phyloP scores from a whole-genome alignment of 35 echinoderm and acorn worm species.

The Anneissia japonica region DNA sequence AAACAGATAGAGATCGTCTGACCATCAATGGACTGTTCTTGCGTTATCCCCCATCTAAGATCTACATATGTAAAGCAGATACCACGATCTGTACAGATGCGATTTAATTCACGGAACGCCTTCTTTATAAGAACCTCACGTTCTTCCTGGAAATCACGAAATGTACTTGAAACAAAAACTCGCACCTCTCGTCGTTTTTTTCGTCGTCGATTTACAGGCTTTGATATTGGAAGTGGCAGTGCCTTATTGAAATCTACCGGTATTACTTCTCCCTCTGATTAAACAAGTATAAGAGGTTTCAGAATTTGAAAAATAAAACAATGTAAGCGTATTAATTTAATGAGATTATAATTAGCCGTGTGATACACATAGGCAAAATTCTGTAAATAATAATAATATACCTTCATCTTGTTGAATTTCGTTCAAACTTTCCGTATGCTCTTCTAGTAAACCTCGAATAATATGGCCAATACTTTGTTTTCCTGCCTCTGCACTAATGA shows the following conservation, averaged over 20 bases:
- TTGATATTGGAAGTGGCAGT: background rate
- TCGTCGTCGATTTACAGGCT: background rate
- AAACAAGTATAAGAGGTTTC: too few relatives aligned
- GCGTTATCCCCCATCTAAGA: slow-evolving; percentile 84
- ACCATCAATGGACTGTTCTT: slow-evolving; percentile 50
- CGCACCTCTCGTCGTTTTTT: slow-evolving; percentile 67
- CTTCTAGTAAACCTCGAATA: slow-evolving; percentile 18
- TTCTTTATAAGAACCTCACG: slow-evolving; percentile 90
- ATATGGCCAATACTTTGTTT: slow-evolving; percentile 12
- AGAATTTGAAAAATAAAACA: too few relatives aligned
- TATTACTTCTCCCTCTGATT: background rate
- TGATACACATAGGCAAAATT: too few relatives aligned
- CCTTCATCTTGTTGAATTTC: slow-evolving; percentile 19
- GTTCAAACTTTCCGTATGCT: slow-evolving; percentile 20
- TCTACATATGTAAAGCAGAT: slow-evolving; percentile 94
- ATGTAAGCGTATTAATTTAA: too few relatives aligned
- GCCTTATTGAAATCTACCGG: background rate
- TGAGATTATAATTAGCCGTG: too few relatives aligned
- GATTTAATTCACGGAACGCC: slow-evolving; percentile 78
- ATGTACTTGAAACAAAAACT: slow-evolving; percentile 86
- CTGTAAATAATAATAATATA: background rate
- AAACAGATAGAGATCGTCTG: slow-evolving; percentile 82
- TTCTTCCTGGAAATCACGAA: slow-evolving; percentile 76
- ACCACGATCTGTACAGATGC: slow-evolving; percentile 67
- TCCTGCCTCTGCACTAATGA: background rate